A percentile compares a stretch with the other conserved stretches of the same genome.
Evolutionary conservation across 2,113 vertebrate genomes (phyloP).

Genomic region (Calidris pygmaea): DNA sequence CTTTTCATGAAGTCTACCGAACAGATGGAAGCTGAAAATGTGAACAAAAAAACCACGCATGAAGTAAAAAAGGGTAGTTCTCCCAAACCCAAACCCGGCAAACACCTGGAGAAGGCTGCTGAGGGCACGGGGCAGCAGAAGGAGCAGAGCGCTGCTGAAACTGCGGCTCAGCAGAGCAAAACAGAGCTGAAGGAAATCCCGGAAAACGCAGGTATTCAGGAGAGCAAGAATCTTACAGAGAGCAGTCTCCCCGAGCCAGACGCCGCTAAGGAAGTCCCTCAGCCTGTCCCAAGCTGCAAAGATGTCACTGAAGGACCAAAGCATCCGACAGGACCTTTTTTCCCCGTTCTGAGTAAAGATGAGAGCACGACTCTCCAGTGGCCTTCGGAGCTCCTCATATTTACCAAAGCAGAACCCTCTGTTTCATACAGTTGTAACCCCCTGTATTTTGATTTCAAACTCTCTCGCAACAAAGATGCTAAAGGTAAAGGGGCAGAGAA

Average conservation of each 20-base stretch:
- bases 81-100: conserved; percentile 74
- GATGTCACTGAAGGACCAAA: conserved; percentile 83
- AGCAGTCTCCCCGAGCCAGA: not conserved
- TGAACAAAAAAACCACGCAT: conserved; percentile 31
- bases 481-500: conserved; percentile 76
- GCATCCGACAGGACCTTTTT: conserved; percentile 88
- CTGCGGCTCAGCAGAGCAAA: conserved; percentile 46
- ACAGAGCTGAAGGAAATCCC: conserved; percentile 47
- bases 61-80: conserved; percentile 71
- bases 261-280: conserved; percentile 49
- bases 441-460: conserved; percentile 97
- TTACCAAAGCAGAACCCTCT: conserved; percentile 90
- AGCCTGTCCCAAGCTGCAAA: conserved; percentile 29
- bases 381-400: conserved; percentile 95
- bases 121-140: conserved; percentile 40
- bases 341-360: conserved; percentile 94
- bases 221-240: conserved; percentile 28
- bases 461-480: conserved; percentile 89
- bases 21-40: conserved; percentile 78
- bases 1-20: conserved; percentile 97
- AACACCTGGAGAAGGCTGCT: conserved; percentile 55
- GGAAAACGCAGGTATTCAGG: conserved; percentile 32
- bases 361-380: conserved; percentile 96
- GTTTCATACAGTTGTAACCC: conserved; percentile 98
- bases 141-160: conserved; percentile 60